phyloP scores from a whole-genome alignment of 1,140 invertebrate genomes.

The Heliconius congener region DNA sequence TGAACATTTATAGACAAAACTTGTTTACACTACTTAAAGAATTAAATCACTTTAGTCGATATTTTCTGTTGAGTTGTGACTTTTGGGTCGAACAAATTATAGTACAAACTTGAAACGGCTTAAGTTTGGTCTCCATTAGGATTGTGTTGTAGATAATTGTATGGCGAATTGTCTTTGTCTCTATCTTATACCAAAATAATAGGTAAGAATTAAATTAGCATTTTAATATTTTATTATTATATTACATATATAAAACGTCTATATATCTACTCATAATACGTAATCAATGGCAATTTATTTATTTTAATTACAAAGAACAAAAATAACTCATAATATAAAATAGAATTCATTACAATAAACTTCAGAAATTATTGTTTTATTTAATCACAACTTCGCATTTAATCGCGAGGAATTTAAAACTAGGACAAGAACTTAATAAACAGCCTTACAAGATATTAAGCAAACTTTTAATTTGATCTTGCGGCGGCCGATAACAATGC shows the following conservation, averaged over 20 bases:
- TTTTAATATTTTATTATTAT: not conserved
- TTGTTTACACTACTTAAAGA: conserved; percentile 77
- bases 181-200: not conserved
- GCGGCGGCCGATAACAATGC: conserved; percentile 72
- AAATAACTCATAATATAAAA: not conserved
- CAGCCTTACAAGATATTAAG: conserved; percentile 59
- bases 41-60: conserved; percentile 68
- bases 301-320: not conserved
- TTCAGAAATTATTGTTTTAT: not conserved
- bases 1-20: conserved; percentile 68
- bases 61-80: conserved; percentile 45
- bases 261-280: too few relatives aligned
- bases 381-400: conserved; percentile 18
- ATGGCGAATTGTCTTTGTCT: not conserved
- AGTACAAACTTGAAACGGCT: not conserved
- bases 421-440: conserved; percentile 55
- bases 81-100: conserved; percentile 14
- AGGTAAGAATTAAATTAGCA: not conserved
- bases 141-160: not conserved
- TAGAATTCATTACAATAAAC: not conserved
- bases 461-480: conserved; percentile 77
- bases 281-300: too few relatives aligned
- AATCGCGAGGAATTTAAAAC: conserved; percentile 52
- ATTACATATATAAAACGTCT: too few relatives aligned
- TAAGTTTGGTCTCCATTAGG: not conserved